Conservation (phyloP, 2,888 invertebrate genomes). For the Agapostemon virescens region DNA sequence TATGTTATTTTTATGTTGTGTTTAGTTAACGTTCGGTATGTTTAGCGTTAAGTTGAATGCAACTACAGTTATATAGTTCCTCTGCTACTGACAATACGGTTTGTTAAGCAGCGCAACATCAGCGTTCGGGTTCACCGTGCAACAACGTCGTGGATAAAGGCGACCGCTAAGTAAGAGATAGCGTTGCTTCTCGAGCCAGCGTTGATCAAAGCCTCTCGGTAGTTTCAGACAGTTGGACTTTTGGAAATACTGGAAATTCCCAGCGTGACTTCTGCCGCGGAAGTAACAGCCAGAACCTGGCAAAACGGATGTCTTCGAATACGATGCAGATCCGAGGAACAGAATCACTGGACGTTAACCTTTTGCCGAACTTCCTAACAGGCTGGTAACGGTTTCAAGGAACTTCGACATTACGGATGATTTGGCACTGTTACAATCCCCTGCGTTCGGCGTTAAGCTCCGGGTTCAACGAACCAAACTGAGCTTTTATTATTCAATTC, state of each 20-base stretch:
- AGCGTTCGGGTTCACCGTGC: neutral
- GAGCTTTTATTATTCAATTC: slow-evolving; percentile 3
- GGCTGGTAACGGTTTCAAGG: slow-evolving; percentile 1
- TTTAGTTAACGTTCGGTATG: no score
- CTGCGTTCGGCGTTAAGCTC: slow-evolving; percentile 7
- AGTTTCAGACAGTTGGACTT: slow-evolving; percentile 7
- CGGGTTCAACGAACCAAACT: neutral
- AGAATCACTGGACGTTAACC: slow-evolving; percentile 24
- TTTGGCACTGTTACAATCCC: slow-evolving; percentile 21
- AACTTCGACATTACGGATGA: slow-evolving; percentile 3
- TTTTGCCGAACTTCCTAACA: slow-evolving; percentile 24
- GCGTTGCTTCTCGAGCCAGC: slow-evolving; percentile 42
- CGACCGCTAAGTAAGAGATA: slow-evolving; percentile 23
- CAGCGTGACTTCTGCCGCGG: slow-evolving; percentile 17
- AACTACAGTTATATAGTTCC: no score
- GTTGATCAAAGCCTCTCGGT: slow-evolving; percentile 45
- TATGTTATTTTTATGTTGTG: no score
- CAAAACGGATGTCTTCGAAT: slow-evolving; percentile 21
- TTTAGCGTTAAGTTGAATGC: no score
- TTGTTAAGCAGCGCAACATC: neutral
- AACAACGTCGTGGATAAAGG: slow-evolving; percentile 16
- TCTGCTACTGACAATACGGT: neutral
- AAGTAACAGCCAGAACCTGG: slow-evolving; percentile 13
- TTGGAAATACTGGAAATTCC: slow-evolving; percentile 34
- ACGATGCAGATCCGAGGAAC: slow-evolving; percentile 13